Base-by-base conservation (phyloP, 2,888 invertebrate genomes). In the Chalcosyrphus nemorum region DNA sequence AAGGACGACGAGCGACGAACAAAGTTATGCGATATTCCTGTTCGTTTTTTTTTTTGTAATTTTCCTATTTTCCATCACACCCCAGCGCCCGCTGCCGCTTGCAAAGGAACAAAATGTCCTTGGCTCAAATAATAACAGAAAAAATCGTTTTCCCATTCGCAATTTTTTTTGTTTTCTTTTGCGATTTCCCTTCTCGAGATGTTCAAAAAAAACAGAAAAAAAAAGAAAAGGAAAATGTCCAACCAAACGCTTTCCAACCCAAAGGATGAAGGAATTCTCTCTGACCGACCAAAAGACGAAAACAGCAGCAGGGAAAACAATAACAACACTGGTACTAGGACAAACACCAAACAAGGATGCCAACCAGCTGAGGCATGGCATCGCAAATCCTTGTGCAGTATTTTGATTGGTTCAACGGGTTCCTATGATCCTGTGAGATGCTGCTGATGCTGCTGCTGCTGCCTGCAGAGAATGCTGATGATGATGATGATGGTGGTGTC, bases 401-500 rank as follows among this genome's bases (percentile, higher is more conserved):
- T 85, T 81, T 76, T 85, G 85, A 85, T 85, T 85, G 85, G 85
- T 85, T 85, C 85, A 80, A 85, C 80, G 75, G 85, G 52, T 75
- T 65, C 21, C 74, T 45, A 74, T 78, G 84, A 84, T 84, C 74
- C 78, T 75, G 50, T 50, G 82, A 77, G 82, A 82, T 74, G 82
- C 65, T 68, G 70, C 61, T 75, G 61, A 75, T 75, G 63, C 50
- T 65, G n/a, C n/a, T n/a, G n/a, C n/a, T n/a, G 43, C 45, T 32
- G 50, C 59, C 45, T 63, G 71, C 78, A 57, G 65, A 57, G 65
- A 56, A 65, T 9, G 35, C 57, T 59, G 71, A 71, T 56, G 74
- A 81, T 59, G 70, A 70, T 56, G 74, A 75, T 63, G 82, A 61
- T 68, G 72, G 66, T 50, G 61, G 41, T 71, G 38, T 24, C 50